Base-by-base conservation (phyloP, 92 coral and sea anemone genomes). In the Porites cylindrica region DNA sequence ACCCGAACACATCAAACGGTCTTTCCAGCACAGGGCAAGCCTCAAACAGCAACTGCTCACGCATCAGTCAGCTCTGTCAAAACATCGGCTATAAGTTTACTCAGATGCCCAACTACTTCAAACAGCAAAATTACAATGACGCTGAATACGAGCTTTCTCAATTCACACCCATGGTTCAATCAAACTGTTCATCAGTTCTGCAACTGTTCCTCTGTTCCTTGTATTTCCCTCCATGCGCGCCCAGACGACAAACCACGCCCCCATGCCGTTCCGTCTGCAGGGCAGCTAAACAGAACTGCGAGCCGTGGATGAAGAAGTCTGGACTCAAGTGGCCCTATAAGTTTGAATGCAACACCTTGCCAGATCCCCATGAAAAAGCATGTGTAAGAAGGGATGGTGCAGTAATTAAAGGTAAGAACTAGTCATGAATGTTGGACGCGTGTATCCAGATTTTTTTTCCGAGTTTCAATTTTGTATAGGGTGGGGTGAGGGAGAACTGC, bases 71-170 rank as follows among this genome's bases (percentile, higher is more conserved):
- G 62, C 63, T 81, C 12, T 93, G 96, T 43, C 18, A 58, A 54
- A 78, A 81, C 72, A 82, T 93, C 18, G 96, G 96, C 16, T 93
- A 93, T 81, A 88, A 93, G 66, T 84, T 82, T 78, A 88, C 96
- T 0, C 80, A 75, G 70, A 77, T 91, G 91, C 96, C 96, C 5
- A 93, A 93, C 79, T 78, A 80, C 88, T 84, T 91, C 85, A 84
- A 83, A 16, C 92, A 93, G 7, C 84, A 79, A 50, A 82, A 54
- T 11, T 93, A 88, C 52, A 56, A 69, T 1, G 94, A 91, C 24
- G 96, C 94, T 10, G 86, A 70, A 18, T 29, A 77, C 6, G 85
- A 85, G 59, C 77, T 93, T 7, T 83, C 77, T 6, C 94, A 91
- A 21, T 91, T 91, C 68, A 77, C 85, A 2, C 91, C 84, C 7